A percentile compares a stretch with the other conserved stretches of the same genome.
Evolutionary conservation across 2,113 vertebrate genomes (phyloP).

Genomic region (Podarcis muralis): DNA sequence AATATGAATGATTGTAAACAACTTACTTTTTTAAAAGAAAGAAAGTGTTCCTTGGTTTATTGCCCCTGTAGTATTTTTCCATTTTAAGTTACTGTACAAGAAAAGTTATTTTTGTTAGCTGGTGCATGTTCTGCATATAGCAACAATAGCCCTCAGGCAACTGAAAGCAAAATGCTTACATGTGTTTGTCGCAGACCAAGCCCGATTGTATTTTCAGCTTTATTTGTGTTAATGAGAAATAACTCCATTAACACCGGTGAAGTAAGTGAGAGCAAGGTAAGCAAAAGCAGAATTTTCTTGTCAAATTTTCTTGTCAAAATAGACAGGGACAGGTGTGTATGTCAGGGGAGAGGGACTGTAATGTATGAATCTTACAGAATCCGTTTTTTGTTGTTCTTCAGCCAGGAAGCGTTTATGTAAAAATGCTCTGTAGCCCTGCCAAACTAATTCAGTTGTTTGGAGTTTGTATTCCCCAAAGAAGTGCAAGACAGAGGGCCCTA

Average conservation of each 20-base stretch:
- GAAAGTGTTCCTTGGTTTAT: neutral
- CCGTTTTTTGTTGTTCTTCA: slow-evolving; percentile 52
- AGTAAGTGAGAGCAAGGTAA: neutral
- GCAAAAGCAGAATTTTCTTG: neutral
- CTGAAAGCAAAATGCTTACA: neutral
- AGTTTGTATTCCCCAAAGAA: slow-evolving; percentile 60
- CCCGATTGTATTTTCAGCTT: neutral
- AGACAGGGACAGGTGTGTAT: neutral
- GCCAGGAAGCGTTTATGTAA: slow-evolving; percentile 31
- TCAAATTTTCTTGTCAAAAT: neutral
- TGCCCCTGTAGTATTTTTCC: neutral
- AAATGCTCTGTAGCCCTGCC: slow-evolving; percentile 45
- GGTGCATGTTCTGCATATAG: neutral
- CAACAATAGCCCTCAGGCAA: neutral
- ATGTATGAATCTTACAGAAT: neutral
- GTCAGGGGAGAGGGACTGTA: neutral
- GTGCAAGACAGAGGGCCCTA: slow-evolving; percentile 38
- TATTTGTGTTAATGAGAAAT: neutral
- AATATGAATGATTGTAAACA: neutral
- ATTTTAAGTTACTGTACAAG: neutral
- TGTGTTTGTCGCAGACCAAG: neutral
- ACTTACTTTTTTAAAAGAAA: neutral
- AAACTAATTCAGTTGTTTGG: slow-evolving; percentile 42
- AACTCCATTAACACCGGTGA: neutral
- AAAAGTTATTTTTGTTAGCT: neutral